A percentile compares a stretch with the other conserved stretches of the same genome.
Evolutionary conservation across 2,797 vertebrate genomes (phyloP).

Genomic region (Avahi laniger): DNA sequence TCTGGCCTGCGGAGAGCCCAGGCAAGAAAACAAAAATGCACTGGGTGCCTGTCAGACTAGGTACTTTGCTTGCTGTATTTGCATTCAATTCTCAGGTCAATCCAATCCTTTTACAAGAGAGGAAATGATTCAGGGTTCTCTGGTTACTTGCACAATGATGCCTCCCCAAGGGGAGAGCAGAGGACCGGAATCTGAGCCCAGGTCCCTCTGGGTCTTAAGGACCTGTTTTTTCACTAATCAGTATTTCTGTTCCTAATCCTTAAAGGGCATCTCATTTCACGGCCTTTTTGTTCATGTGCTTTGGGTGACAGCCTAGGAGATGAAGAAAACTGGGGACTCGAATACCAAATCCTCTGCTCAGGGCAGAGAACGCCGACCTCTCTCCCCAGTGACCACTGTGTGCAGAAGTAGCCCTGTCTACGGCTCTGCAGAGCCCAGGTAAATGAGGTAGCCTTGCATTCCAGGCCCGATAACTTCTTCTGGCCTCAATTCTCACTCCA

Average conservation of each 20-base stretch:
- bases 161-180: not conserved
- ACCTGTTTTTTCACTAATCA: not conserved
- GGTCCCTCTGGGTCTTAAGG: not conserved
- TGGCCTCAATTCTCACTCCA: not conserved
- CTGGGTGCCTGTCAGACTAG: not conserved
- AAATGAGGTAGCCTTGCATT: not conserved
- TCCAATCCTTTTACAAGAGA: not conserved
- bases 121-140: not conserved
- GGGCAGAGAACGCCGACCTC: not conserved
- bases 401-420: not conserved
- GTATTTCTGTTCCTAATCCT: not conserved
- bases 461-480: not conserved
- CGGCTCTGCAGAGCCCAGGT: not conserved
- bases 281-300: not conserved
- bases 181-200: not conserved
- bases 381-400: not conserved
- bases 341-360: not conserved
- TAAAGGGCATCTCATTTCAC: not conserved
- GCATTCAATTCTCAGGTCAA: not conserved
- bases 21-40: not conserved
- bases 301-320: not conserved
- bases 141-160: not conserved
- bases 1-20: not conserved
- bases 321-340: not conserved
- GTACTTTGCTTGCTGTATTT: not conserved